phyloP scores from a whole-genome alignment of 2,113 vertebrate species.

The Sphyrna mokarran region DNA sequence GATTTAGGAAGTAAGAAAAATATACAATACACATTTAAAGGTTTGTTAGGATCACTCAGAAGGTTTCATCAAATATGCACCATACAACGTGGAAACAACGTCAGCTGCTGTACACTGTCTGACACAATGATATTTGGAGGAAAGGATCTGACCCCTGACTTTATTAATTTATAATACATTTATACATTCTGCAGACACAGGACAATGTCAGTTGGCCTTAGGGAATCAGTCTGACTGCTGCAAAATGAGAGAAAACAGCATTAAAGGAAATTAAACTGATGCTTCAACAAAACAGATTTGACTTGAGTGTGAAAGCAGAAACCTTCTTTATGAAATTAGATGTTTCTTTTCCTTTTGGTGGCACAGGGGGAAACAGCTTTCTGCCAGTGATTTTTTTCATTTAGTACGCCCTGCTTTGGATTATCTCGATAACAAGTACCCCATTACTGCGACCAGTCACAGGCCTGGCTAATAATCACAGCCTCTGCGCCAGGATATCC shows the following conservation, averaged over 20 bases:
- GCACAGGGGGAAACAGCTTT: neutral
- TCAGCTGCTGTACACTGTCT: too few relatives aligned
- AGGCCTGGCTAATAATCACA: neutral
- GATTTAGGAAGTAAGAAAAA: too few relatives aligned
- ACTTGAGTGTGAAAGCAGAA: neutral
- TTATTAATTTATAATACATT: neutral
- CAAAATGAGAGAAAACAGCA: neutral
- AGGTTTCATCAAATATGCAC: neutral
- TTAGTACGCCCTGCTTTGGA: neutral
- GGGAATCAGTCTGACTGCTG: neutral
- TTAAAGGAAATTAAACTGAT: neutral
- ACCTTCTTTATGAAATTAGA: neutral
- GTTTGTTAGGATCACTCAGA: neutral
- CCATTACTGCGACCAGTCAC: neutral
- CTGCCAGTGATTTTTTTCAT: neutral
- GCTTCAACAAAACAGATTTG: neutral
- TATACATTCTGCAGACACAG: neutral
- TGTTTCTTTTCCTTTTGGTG: neutral
- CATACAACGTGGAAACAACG: neutral
- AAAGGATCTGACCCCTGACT: neutral
- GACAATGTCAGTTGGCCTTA: neutral
- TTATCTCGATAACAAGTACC: neutral
- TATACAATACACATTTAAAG: neutral
- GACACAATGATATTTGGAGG: neutral
- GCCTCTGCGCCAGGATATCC: neutral